phyloP scores from a whole-genome alignment of 2,797 vertebrate species.

The Thaleichthys pacificus region DNA sequence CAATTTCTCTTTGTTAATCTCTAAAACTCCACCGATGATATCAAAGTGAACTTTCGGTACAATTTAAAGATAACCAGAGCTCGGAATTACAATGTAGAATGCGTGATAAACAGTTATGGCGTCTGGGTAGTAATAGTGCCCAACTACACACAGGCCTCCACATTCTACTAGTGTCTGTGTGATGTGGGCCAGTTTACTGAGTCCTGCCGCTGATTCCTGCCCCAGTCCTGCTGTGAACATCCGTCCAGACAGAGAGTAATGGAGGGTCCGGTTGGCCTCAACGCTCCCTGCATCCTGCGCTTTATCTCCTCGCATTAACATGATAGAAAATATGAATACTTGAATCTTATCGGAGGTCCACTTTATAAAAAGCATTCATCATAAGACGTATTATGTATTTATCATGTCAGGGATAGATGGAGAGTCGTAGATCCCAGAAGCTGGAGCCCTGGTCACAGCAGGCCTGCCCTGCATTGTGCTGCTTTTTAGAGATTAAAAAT shows the following conservation, averaged over 20 bases:
- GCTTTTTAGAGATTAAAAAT: constrained; percentile 58
- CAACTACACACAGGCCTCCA: too few species aligned
- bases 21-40: too few species aligned
- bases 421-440: constrained; percentile 84
- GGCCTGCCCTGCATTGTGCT: constrained; percentile 56
- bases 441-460: constrained; percentile 73
- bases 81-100: too few species aligned
- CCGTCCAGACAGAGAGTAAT: constrained; percentile 79
- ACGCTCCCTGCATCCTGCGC: constrained; percentile 77
- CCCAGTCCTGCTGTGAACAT: constrained; percentile 11
- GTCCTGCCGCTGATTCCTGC: constrained; percentile 26
- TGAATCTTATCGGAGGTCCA: constrained; percentile 93
- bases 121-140: too few species aligned
- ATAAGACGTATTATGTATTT: constrained; percentile 91
- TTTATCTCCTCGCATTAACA: constrained; percentile 95
- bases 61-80: too few species aligned
- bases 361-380: constrained; percentile 97
- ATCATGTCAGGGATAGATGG: constrained; percentile 79
- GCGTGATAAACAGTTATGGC: too few species aligned
- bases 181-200: too few species aligned
- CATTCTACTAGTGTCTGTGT: too few species aligned
- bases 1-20: too few species aligned
- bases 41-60: too few species aligned
- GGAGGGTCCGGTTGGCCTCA: constrained; percentile 75
- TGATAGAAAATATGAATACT: constrained; percentile 94